Evolutionary conservation across 2,797 vertebrate genomes (phyloP).

Genomic region (Dendrocincla tyrannina): DNA sequence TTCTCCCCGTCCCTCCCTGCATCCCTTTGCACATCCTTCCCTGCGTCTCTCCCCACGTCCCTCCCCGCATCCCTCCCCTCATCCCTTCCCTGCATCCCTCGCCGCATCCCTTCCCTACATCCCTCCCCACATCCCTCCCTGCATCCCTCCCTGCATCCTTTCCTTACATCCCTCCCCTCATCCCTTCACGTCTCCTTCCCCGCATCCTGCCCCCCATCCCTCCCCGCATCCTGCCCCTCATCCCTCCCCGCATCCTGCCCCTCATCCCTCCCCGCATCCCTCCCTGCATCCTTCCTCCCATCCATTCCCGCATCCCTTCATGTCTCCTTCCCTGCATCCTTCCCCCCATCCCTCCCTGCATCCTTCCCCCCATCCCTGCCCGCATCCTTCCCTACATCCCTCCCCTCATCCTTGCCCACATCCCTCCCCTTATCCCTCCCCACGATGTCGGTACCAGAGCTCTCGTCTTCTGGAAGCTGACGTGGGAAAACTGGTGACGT

Average conservation of each 20-base stretch:
- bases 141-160: background rate
- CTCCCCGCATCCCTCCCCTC: background rate
- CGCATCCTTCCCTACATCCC: background rate
- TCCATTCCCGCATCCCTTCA: no score
- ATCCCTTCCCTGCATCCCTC: rapidly evolving
- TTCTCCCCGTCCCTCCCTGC: rapidly evolving
- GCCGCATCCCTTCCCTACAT: background rate
- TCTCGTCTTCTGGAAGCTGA: background rate
- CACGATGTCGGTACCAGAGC: background rate
- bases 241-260: no score
- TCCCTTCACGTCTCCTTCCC: no score
- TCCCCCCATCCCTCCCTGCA: no score
- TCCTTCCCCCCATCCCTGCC: no score
- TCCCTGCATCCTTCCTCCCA: no score
- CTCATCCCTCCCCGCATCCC: no score
- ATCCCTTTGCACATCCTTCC: background rate
- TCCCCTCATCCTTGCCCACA: background rate
- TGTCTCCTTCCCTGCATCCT: background rate
- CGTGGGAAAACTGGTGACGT: background rate
- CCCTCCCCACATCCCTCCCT: background rate
- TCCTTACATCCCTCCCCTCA: background rate
- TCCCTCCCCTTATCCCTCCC: background rate
- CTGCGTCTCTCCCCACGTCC: background rate
- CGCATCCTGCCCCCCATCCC: no score
- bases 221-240: no score